Conservation (phyloP, 2,888 invertebrate genomes). For the Thera britannica region DNA sequence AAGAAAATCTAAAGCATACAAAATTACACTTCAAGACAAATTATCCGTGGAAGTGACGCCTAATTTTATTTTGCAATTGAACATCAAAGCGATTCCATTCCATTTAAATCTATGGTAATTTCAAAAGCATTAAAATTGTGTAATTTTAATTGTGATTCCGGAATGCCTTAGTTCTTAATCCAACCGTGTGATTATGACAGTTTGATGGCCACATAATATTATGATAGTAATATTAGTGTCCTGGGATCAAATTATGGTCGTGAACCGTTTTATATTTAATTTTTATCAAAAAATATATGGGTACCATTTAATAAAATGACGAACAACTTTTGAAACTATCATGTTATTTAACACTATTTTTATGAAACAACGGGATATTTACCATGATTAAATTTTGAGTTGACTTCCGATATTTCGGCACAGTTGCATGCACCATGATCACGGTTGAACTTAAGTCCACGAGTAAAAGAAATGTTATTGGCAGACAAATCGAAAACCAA, state of each 20-base stretch:
- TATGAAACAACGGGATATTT: too few relatives aligned
- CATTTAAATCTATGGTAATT: conserved; percentile 37
- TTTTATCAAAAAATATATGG: too few relatives aligned
- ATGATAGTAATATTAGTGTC: not conserved
- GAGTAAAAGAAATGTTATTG: too few relatives aligned
- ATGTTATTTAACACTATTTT: too few relatives aligned
- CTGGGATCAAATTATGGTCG: not conserved
- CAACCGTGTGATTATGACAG: conserved; percentile 15
- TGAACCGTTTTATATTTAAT: too few relatives aligned
- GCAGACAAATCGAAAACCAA: too few relatives aligned
- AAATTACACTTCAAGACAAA: conserved; percentile 30
- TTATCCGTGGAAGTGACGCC: conserved; percentile 36
- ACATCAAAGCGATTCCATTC: conserved; percentile 35
- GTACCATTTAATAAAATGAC: too few relatives aligned
- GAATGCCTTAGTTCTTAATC: conserved; percentile 24
- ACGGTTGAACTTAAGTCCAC: too few relatives aligned
- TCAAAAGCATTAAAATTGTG: conserved; percentile 36
- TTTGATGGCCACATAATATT: not conserved
- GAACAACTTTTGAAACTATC: too few relatives aligned
- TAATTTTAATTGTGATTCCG: conserved; percentile 33
- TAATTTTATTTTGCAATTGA: conserved; percentile 38
- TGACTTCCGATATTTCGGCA: too few relatives aligned
- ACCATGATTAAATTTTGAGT: too few relatives aligned
- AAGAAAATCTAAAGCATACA: conserved; percentile 10
- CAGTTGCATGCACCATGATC: too few relatives aligned